phyloP scores from a whole-genome alignment of 2,797 vertebrate genomes.

The Tragelaphus oryx region DNA sequence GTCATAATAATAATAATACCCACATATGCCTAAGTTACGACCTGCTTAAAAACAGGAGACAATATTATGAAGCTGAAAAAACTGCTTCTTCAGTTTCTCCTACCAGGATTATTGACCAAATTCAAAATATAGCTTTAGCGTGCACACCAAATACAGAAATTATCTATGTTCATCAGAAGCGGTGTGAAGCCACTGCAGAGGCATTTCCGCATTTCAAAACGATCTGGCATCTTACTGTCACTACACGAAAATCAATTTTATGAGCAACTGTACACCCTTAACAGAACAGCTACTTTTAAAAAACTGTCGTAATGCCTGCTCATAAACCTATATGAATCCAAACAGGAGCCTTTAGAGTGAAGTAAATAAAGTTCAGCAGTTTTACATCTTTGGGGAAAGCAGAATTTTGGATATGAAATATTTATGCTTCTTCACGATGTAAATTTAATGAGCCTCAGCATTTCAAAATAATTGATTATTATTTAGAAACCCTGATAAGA shows the following conservation, averaged over 20 bases:
- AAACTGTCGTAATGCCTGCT: slow-evolving; percentile 38
- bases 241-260: slow-evolving; percentile 69
- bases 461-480: slow-evolving; percentile 17
- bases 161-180: slow-evolving; percentile 61
- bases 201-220: slow-evolving; percentile 41
- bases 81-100: slow-evolving; percentile 37
- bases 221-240: slow-evolving; percentile 28
- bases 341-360: not conserved
- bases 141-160: slow-evolving; percentile 49
- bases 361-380: not conserved
- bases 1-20: not conserved
- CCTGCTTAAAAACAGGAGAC: not conserved
- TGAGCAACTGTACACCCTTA: slow-evolving; percentile 45
- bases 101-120: slow-evolving; percentile 42
- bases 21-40: not conserved
- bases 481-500: slow-evolving; percentile 22
- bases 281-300: slow-evolving; percentile 20
- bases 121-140: slow-evolving; percentile 52
- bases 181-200: slow-evolving; percentile 50
- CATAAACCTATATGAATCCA: slow-evolving; percentile 51
- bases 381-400: slow-evolving; percentile 34
- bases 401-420: not conserved
- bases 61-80: slow-evolving; percentile 44
- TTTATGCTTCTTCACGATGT: slow-evolving; percentile 9
- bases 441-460: slow-evolving; percentile 42